A percentile compares a stretch with the other conserved stretches of the same genome.
phyloP scores from a whole-genome alignment of 2,888 invertebrate genomes.

The Tubiluchus corallicola region DNA sequence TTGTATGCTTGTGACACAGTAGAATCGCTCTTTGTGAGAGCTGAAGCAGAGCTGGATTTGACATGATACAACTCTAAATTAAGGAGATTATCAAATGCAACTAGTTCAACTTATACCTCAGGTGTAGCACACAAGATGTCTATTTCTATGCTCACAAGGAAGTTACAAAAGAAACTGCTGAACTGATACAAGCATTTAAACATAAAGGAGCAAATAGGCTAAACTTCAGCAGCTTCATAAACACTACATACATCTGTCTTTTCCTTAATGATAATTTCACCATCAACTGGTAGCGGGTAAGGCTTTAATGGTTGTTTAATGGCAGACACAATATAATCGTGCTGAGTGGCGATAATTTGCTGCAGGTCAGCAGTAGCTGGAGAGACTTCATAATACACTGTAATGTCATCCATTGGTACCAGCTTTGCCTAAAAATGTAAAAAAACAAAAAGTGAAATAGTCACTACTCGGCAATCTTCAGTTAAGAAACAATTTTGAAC shows the following conservation, averaged over 20 bases:
- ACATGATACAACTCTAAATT: too few relatives aligned
- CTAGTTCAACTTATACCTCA: too few relatives aligned
- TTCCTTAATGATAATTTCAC: slow-evolving; percentile 46
- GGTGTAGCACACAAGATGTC: background rate
- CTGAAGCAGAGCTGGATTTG: too few relatives aligned
- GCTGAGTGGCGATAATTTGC: slow-evolving; percentile 47
- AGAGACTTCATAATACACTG: slow-evolving; percentile 50
- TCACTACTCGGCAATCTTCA: background rate
- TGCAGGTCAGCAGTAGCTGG: slow-evolving; percentile 18
- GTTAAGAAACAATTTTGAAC: background rate
- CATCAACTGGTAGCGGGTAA: slow-evolving; percentile 34
- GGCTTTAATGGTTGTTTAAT: slow-evolving; percentile 56
- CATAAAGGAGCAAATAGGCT: too few relatives aligned
- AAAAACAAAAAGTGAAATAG: slow-evolving; percentile 10
- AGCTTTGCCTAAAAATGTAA: slow-evolving; percentile 44
- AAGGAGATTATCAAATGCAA: too few relatives aligned
- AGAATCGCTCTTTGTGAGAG: too few relatives aligned
- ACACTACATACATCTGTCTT: slow-evolving; percentile 23
- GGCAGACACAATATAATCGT: slow-evolving; percentile 55
- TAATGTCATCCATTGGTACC: slow-evolving; percentile 73
- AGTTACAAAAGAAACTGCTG: too few relatives aligned
- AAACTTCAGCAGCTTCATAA: too few relatives aligned
- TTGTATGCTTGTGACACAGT: too few relatives aligned
- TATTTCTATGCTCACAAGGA: background rate
- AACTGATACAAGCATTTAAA: too few relatives aligned